Evolutionary conservation across 2,797 vertebrate species (phyloP).

Genomic region (Falco berigora): DNA sequence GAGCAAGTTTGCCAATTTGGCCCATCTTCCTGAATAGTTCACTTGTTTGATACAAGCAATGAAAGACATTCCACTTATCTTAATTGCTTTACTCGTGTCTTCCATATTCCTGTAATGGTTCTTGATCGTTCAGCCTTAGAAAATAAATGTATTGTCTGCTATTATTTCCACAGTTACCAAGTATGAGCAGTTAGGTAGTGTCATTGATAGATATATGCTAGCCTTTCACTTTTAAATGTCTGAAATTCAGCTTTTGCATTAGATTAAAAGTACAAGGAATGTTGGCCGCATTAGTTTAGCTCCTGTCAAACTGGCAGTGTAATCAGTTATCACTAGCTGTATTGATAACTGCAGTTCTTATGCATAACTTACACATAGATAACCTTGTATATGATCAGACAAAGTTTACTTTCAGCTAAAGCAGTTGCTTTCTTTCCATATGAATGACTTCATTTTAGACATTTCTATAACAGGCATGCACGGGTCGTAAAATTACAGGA

Average conservation of each 20-base stretch:
- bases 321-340: background rate
- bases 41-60: slow-evolving; percentile 43
- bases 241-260: background rate
- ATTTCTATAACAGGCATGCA: background rate
- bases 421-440: background rate
- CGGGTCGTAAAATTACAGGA: background rate
- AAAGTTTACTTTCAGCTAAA: background rate
- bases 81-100: slow-evolving; percentile 40
- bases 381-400: background rate
- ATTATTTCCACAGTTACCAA: background rate
- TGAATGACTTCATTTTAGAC: background rate
- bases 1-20: slow-evolving; percentile 36
- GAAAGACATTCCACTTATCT: slow-evolving; percentile 59
- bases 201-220: background rate
- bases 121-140: background rate
- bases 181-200: background rate
- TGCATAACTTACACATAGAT: background rate
- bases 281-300: background rate
- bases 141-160: background rate
- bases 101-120: slow-evolving; percentile 33
- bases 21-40: slow-evolving; percentile 23
- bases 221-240: background rate
- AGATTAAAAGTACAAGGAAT: background rate
- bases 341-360: background rate
- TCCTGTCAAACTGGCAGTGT: background rate